Conservation (phyloP, 2,888 invertebrate species). For the Odontothrips loti region DNA sequence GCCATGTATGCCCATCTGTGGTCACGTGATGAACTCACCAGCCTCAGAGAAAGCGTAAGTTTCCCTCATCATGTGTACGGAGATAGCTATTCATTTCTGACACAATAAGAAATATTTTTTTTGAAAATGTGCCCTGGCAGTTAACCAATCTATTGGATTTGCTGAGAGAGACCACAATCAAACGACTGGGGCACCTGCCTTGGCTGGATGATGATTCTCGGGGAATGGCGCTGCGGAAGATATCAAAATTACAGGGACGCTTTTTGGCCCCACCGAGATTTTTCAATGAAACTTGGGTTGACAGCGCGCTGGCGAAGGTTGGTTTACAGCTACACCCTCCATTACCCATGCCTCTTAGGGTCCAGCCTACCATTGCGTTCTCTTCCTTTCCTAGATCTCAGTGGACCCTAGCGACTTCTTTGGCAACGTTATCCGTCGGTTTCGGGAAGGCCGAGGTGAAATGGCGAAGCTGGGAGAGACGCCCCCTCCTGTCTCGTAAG, state of each 20-base stretch:
- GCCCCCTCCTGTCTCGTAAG: background rate
- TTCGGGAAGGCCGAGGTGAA: background rate
- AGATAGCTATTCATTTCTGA: too few species aligned
- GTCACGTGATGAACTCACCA: constrained; percentile 46
- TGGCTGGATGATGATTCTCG: constrained; percentile 50
- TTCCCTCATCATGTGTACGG: too few species aligned
- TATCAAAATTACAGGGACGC: constrained; percentile 47
- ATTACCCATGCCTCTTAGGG: too few species aligned
- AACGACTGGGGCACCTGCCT: constrained; percentile 46
- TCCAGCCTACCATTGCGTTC: background rate
- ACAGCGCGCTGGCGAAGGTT: background rate
- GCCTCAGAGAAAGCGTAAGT: constrained; percentile 47
- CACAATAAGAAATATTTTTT: too few species aligned
- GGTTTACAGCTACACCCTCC: background rate
- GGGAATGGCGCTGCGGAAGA: constrained; percentile 47
- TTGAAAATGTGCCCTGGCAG: background rate
- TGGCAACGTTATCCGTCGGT: constrained; percentile 47
- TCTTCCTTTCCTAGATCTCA: constrained; percentile 41
- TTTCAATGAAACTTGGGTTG: constrained; percentile 42
- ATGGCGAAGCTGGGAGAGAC: background rate
- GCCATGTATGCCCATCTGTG: constrained; percentile 50
- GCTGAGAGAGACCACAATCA: constrained; percentile 48
- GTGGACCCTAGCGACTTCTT: constrained; percentile 49
- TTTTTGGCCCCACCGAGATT: constrained; percentile 49
- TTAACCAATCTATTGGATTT: constrained; percentile 44